Evolutionary conservation across 2,113 vertebrate species (phyloP), one percentile per base, ranked within the genome.

Genomic region (Pogona vitticeps): DNA sequence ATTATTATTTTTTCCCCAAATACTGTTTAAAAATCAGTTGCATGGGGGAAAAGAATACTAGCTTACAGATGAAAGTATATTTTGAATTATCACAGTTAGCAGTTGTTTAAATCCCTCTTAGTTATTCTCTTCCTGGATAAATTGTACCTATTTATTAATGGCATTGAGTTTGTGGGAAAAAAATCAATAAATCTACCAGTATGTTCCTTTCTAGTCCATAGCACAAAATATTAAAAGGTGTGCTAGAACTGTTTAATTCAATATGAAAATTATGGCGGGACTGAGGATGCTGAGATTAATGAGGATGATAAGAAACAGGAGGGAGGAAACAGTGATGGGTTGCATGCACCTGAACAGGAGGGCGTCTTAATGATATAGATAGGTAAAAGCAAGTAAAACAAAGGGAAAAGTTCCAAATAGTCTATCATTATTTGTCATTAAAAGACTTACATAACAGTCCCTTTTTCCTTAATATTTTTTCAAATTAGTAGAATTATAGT

Each of bases 71-170:
- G 65, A 82, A 70, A 71, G 31, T 82, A 36, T 18, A 36, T 56
- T 58, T 71, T 20, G 7, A 15, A 5, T 70, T 18, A 70, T 56
- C 18, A 33, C 40, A 1, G 20, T 81, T 18, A 42, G 81, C 33
- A 80, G 36, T 84, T 42, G 84, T 86, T 91, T 89, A 93, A 91
- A 52, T 2, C 38, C 20, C 67, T 88, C n/a, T 89, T 86, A n/a
- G 14, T 86, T 88, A 83, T 17, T 88, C 13, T n/a, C 86, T 83
- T 88, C 1, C 82, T 92, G 78, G 84, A 21, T 85, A 59, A 80
- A 6, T 56, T 61, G 77, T 33, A 80, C 84, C 56, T 38, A 80
- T 58, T 92, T 92, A 1, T 93, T 88, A 83, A 86, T 15, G 88
- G n/a, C 18, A n/a, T 78, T 68, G 2, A 72, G 85, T 56, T 80